Evolutionary conservation across 2,888 invertebrate genomes (phyloP), one percentile per base, ranked within the genome.

Genomic region (Sipunculus nudus): DNA sequence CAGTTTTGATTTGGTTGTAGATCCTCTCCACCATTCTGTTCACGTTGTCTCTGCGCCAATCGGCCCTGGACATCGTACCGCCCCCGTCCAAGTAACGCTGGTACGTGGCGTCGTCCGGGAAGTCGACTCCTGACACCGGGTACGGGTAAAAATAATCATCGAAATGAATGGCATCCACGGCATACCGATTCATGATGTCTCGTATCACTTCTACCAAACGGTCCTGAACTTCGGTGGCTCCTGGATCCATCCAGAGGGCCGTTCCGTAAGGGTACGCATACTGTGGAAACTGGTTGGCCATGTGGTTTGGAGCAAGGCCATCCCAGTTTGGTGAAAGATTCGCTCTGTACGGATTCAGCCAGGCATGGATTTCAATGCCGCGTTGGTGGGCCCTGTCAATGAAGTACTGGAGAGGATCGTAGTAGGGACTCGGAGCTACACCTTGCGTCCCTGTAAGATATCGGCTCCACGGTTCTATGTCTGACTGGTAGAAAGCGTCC

Each of bases 81-180:
- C 79, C 79, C 10, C 26, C 40, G 4, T 52, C 25, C 46, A 63
- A 61, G 65, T 79, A 78, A 1, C 55, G 62, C 19, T 64, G 53
- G 67, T 78, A 80, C 0, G 79, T 78, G 19, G 48, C 49, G 5
- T 66, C 52, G 50, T 79, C 80, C 0, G 79, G 78, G 65, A 80
- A 80, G 25, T 61, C 63, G 13, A 59, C 54, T 3, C 71, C 74
- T 4, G 68, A 61, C n/a, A 69, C 74, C 0, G 79, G 78, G 58
- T 80, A 80, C 0, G 80, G 80, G 62, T 80, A 80, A 61, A 80
- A 80, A 60, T 80, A 80, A 63, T 80, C 80, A 53, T 80, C 80
- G 63, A 79, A 75, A 53, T 79, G 79, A 3, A 79, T 56, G 2
- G 77, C 80, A 56, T 80, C 80, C 4, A 80, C 59, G 58, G 78